These are phyloP conservation scores for Phodopus roborovskii DNA, from an alignment of 2,113 vertebrate genomes.

Conservation along the genomic window DNA sequence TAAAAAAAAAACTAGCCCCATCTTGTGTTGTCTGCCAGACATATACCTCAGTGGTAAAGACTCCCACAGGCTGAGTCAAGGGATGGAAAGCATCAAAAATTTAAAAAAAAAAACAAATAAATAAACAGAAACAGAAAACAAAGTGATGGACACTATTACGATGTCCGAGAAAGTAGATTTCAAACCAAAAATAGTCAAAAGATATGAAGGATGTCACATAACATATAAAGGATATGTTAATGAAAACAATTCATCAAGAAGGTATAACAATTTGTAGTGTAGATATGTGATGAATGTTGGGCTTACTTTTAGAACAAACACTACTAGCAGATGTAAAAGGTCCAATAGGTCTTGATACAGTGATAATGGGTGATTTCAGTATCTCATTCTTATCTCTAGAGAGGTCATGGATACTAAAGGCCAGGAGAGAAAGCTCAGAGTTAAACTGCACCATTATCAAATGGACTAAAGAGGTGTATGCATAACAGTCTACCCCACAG, in stretches of 20 bases:
- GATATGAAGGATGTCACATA: background rate
- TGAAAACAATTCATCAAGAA: background rate
- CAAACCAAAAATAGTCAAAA: background rate
- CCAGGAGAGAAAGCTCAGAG: background rate
- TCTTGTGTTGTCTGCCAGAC: background rate
- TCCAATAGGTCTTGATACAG: background rate
- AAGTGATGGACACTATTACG: background rate
- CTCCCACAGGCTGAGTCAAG: background rate
- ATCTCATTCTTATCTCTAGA: background rate
- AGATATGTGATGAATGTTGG: background rate
- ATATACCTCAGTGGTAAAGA: background rate
- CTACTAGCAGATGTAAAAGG: background rate
- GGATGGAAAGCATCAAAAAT: too few species aligned
- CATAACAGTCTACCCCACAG: too few species aligned
- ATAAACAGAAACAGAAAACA: background rate
- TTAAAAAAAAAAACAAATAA: background rate
- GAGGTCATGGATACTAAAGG: background rate
- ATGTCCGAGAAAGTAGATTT: background rate
- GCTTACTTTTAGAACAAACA: background rate
- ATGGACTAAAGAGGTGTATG: background rate
- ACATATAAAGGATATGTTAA: background rate
- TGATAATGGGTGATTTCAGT: background rate
- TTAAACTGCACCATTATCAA: background rate
- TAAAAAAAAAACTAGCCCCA: background rate
- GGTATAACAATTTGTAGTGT: background rate